Conservation (phyloP, 2,797 vertebrate genomes). For the Sebastes goodei region DNA sequence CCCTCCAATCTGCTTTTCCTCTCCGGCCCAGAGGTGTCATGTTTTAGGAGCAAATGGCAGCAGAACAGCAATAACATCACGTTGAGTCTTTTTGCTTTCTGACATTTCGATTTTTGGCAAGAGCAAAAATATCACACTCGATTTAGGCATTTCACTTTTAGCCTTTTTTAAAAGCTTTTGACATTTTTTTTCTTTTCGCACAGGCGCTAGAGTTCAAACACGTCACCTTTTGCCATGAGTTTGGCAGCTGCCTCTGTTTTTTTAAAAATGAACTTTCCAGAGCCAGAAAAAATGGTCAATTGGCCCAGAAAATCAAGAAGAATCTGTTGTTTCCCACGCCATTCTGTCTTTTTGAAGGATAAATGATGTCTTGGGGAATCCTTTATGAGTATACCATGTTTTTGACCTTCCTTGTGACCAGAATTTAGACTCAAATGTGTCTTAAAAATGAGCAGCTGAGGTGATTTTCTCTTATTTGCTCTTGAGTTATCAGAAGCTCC, state of each 20-base stretch:
- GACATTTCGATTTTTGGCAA: conserved; percentile 57
- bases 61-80: conserved; percentile 39
- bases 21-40: conserved; percentile 12
- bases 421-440: neutral
- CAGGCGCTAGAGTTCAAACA: conserved; percentile 3
- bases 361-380: neutral
- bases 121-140: conserved; percentile 41
- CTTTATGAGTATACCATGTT: neutral
- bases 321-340: neutral
- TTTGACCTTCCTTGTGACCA: neutral
- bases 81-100: conserved; percentile 26
- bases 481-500: neutral
- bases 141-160: conserved; percentile 40
- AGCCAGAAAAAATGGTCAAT: conserved; percentile 24
- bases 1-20: conserved; percentile 29
- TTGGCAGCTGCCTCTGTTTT: conserved; percentile 22
- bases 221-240: conserved; percentile 39
- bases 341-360: neutral
- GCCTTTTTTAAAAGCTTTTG: conserved; percentile 37
- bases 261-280: conserved; percentile 26
- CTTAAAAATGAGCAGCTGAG: neutral
- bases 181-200: conserved; percentile 38
- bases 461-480: neutral
- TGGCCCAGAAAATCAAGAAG: neutral
- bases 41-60: conserved; percentile 46